phyloP scores from a whole-genome alignment of 1,140 invertebrate species.

The Drosophila subpulchrella region DNA sequence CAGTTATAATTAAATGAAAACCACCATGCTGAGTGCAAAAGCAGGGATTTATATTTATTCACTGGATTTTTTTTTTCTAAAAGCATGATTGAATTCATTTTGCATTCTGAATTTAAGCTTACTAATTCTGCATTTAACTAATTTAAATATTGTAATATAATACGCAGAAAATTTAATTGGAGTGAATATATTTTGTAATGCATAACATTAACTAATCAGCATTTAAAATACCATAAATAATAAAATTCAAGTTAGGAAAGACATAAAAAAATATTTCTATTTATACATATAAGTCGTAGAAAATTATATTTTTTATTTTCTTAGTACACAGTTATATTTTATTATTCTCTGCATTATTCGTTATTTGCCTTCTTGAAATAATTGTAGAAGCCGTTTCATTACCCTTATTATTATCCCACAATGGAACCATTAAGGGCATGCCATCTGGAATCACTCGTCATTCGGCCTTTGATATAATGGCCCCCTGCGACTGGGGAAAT shows the following conservation, averaged over 20 bases:
- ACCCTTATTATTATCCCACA: constrained; percentile 6
- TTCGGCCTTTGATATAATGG: constrained; percentile 12
- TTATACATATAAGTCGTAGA: too few relatives aligned
- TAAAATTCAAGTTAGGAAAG: too few relatives aligned
- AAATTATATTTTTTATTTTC: not conserved
- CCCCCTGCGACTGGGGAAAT: constrained; percentile 10
- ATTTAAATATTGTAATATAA: not conserved
- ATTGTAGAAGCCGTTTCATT: not conserved
- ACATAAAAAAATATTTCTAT: too few relatives aligned
- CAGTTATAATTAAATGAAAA: not conserved
- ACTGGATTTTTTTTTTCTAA: not conserved
- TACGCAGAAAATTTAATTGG: too few relatives aligned
- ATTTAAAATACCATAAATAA: too few relatives aligned
- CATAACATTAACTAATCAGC: too few relatives aligned
- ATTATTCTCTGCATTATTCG: not conserved
- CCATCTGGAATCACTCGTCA: constrained; percentile 10
- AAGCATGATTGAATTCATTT: not conserved
- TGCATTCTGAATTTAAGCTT: not conserved
- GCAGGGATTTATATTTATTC: not conserved
- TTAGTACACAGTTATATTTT: not conserved
- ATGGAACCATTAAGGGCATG: constrained; percentile 29
- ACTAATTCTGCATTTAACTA: not conserved
- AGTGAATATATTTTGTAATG: too few relatives aligned
- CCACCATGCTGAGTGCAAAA: constrained; percentile 4
- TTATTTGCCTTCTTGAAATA: not conserved